phyloP scores from a whole-genome alignment of 2,888 invertebrate species.

The Netelia inedita region DNA sequence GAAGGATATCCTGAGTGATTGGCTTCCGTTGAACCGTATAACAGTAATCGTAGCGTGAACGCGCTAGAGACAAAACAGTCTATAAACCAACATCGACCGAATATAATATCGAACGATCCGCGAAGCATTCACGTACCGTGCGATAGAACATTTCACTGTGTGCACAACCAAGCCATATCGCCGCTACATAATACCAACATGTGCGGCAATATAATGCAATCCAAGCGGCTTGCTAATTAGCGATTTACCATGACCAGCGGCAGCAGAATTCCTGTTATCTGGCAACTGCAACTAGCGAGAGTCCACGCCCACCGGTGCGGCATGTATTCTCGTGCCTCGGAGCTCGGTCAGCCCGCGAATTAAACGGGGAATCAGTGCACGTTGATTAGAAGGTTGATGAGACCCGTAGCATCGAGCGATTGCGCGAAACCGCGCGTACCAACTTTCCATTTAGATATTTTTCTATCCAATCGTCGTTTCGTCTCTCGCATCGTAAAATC shows the following conservation, averaged over 20 bases:
- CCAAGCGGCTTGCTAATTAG: conserved; percentile 77
- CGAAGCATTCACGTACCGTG: not conserved
- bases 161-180: no score
- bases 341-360: conserved; percentile 71
- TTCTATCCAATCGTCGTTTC: conserved; percentile 22
- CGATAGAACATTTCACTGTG: no score
- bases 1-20: conserved; percentile 60
- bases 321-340: conserved; percentile 71
- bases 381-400: conserved; percentile 80
- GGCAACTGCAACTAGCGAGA: conserved; percentile 71
- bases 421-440: conserved; percentile 45
- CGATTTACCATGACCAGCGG: conserved; percentile 78
- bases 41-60: conserved; percentile 15
- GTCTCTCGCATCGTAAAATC: not conserved
- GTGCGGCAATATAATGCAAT: conserved; percentile 53
- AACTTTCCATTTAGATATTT: conserved; percentile 45
- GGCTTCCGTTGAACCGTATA: conserved; percentile 49
- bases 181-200: not conserved
- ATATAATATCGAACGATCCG: no score
- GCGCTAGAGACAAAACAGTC: not conserved
- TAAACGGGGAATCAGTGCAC: conserved; percentile 80
- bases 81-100: no score
- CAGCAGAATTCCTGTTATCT: conserved; percentile 72
- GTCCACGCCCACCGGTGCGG: conserved; percentile 55
- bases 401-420: conserved; percentile 65